These are phyloP conservation scores for Netelia virgata DNA, from an alignment of 2,888 invertebrate genomes.

Conservation along the genomic window DNA sequence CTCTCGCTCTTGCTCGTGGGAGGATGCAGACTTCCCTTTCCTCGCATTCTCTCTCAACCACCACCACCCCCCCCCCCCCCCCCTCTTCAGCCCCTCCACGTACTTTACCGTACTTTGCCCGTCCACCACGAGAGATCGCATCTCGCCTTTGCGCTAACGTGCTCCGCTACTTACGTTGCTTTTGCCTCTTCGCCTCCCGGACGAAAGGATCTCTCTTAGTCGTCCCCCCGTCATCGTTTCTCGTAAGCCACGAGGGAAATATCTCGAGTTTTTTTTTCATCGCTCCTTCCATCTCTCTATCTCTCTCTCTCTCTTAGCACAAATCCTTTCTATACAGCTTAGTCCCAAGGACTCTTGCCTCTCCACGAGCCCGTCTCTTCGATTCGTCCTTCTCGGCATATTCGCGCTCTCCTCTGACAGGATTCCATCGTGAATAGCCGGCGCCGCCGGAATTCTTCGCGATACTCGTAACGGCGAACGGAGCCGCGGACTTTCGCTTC, in stretches of 20 bases:
- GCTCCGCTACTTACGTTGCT: slow-evolving; percentile 54
- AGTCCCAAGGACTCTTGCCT: slow-evolving; percentile 58
- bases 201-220: slow-evolving; percentile 32
- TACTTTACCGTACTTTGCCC: slow-evolving; percentile 63
- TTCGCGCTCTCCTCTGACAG: slow-evolving; percentile 53
- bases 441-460: slow-evolving; percentile 53
- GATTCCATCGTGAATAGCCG: slow-evolving; percentile 60
- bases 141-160: slow-evolving; percentile 64
- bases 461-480: not conserved
- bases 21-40: slow-evolving; percentile 60
- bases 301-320: slow-evolving; percentile 37
- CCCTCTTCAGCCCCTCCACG: slow-evolving; percentile 17
- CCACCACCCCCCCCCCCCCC: no score
- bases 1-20: slow-evolving; percentile 57
- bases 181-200: slow-evolving; percentile 14
- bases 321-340: slow-evolving; percentile 66
- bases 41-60: not conserved
- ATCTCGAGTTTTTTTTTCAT: slow-evolving; percentile 37
- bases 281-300: slow-evolving; percentile 20
- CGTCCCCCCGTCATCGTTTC: slow-evolving; percentile 28
- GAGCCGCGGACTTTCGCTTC: not conserved
- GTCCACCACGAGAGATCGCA: slow-evolving; percentile 63
- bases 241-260: slow-evolving; percentile 43
- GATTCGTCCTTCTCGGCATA: slow-evolving; percentile 48
- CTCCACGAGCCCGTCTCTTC: slow-evolving; percentile 52